phyloP scores from a whole-genome alignment of 2,797 vertebrate species.

The Eulemur coronatus region DNA sequence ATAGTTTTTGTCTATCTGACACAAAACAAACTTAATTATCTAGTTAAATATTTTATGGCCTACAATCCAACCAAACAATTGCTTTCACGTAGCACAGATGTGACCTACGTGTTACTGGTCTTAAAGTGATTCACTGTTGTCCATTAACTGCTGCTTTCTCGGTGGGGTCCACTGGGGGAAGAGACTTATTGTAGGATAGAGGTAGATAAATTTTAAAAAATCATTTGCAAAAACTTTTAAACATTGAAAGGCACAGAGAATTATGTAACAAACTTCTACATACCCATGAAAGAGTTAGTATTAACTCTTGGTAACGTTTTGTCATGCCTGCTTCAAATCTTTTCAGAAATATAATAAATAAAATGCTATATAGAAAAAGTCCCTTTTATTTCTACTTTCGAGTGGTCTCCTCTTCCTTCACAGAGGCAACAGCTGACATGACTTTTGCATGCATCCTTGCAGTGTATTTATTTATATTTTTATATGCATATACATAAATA shows the following conservation, averaged over 20 bases:
- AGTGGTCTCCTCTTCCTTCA: not conserved
- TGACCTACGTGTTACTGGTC: not conserved
- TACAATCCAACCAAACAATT: too few relatives aligned
- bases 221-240: not conserved
- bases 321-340: not conserved
- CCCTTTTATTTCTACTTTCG: not conserved
- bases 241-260: not conserved
- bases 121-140: not conserved
- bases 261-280: not conserved
- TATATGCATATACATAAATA: not conserved
- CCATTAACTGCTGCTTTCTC: not conserved
- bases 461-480: not conserved
- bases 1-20: not conserved
- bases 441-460: not conserved
- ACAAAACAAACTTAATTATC: not conserved
- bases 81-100: not conserved
- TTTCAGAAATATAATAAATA: not conserved
- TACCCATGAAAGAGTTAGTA: not conserved
- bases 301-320: not conserved
- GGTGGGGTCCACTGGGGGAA: too few relatives aligned
- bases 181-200: not conserved
- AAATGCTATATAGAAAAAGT: not conserved
- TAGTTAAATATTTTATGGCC: not conserved
- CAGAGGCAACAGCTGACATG: not conserved
- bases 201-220: not conserved